A percentile compares a stretch with the other conserved stretches of the same genome.
Conservation (phyloP, 2,113 vertebrate species). For the Corvus moneduloides region DNA sequence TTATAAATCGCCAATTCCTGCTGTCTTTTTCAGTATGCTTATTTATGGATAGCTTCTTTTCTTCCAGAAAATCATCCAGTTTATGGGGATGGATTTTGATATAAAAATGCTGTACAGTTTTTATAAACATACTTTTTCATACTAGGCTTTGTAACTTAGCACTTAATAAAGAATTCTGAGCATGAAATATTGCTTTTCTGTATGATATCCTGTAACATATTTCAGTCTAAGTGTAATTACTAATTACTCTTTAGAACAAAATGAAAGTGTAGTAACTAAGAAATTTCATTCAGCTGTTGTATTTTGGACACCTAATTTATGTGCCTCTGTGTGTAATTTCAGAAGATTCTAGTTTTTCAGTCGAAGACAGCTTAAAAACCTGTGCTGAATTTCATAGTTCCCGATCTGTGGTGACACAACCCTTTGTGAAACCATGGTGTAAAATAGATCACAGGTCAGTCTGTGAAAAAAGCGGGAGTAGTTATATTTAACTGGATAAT, state of each 20-base stretch:
- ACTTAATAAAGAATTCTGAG: not conserved
- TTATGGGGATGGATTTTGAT: not conserved
- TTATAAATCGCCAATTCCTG: slow-evolving; percentile 12
- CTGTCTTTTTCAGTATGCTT: not conserved
- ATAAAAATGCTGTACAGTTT: not conserved
- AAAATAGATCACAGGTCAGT: not conserved
- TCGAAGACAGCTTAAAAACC: not conserved
- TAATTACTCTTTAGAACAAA: not conserved
- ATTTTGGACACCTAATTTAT: not conserved
- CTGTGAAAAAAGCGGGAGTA: not conserved
- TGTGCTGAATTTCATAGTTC: not conserved
- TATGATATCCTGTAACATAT: not conserved
- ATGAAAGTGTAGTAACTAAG: not conserved
- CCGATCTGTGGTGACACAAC: not conserved
- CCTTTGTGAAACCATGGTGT: not conserved
- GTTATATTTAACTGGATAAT: not conserved
- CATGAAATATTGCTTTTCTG: not conserved
- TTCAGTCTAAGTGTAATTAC: not conserved
- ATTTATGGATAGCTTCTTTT: not conserved
- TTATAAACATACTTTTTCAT: not conserved
- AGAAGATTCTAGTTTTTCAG: not conserved
- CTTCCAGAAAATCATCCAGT: not conserved
- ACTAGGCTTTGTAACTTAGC: not conserved
- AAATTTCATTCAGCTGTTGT: not conserved
- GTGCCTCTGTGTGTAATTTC: not conserved